Conservation (phyloP, 53 echinoderm and acorn worm genomes). For the Apostichopus leukothele region DNA sequence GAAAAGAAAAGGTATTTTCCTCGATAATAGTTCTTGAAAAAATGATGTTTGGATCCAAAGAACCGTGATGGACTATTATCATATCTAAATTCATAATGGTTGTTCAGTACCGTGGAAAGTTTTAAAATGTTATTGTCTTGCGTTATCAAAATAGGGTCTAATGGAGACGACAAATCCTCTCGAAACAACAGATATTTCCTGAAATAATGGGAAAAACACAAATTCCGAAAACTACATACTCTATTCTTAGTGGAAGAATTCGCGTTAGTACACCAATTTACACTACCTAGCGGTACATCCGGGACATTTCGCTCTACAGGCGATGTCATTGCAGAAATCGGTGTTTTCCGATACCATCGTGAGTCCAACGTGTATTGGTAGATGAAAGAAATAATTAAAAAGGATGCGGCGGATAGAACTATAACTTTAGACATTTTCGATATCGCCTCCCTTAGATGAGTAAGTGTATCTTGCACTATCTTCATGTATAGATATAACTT, state of each 20-base stretch:
- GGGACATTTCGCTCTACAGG: too few species aligned
- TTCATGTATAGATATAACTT: too few species aligned
- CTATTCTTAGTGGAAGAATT: not conserved
- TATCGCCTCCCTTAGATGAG: too few species aligned
- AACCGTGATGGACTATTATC: not conserved
- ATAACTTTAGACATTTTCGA: too few species aligned
- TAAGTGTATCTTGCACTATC: too few species aligned
- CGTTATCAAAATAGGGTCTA: not conserved
- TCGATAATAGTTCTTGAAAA: not conserved
- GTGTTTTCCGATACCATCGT: too few species aligned
- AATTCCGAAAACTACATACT: constrained; percentile 11
- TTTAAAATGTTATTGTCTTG: too few species aligned
- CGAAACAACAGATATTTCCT: not conserved
- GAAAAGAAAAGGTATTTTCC: not conserved
- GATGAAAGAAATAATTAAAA: too few species aligned
- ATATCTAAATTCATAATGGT: not conserved
- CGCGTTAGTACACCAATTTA: not conserved
- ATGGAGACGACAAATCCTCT: not conserved
- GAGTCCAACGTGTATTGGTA: too few species aligned
- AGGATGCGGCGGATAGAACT: too few species aligned
- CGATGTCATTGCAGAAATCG: too few species aligned
- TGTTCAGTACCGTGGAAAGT: not conserved
- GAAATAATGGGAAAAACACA: not conserved
- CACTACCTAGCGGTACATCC: not conserved
- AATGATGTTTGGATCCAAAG: not conserved